Evolutionary conservation across 2,113 vertebrate genomes (phyloP).

Genomic region (Xerus inauris): DNA sequence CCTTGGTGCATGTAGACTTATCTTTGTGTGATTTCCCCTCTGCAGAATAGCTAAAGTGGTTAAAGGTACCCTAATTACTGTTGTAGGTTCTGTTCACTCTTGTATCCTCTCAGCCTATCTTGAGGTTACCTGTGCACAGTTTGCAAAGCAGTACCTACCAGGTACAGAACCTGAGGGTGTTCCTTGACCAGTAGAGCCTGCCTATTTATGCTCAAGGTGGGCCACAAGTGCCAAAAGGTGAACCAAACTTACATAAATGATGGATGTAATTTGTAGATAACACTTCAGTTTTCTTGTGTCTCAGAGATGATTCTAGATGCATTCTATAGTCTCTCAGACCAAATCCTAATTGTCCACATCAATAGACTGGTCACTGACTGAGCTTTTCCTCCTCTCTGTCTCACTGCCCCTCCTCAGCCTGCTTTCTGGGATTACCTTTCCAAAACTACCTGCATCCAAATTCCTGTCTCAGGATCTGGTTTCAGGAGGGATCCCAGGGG

Average conservation of each 20-base stretch:
- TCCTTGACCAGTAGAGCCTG: neutral
- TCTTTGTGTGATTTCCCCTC: neutral
- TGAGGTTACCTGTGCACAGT: neutral
- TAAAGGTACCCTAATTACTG: too few species aligned
- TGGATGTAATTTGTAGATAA: neutral
- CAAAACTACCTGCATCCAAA: too few species aligned
- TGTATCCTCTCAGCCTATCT: neutral
- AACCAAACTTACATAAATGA: neutral
- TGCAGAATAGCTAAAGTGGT: fast-evolving
- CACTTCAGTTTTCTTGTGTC: neutral
- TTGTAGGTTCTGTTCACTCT: neutral
- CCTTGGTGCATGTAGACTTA: neutral
- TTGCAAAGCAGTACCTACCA: neutral
- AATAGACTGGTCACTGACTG: neutral
- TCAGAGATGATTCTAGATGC: neutral
- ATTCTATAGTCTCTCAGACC: neutral
- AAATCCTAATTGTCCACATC: neutral
- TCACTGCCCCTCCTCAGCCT: neutral
- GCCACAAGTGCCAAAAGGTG: neutral
- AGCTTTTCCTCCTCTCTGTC: neutral
- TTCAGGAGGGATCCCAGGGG: neutral
- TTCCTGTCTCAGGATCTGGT: neutral
- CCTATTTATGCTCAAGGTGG: neutral
- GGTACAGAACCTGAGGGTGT: neutral
- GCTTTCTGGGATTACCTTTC: neutral